These are phyloP conservation scores for Emydocephalus ijimae DNA, from an alignment of 2,113 vertebrate genomes.

Conservation along the genomic window DNA sequence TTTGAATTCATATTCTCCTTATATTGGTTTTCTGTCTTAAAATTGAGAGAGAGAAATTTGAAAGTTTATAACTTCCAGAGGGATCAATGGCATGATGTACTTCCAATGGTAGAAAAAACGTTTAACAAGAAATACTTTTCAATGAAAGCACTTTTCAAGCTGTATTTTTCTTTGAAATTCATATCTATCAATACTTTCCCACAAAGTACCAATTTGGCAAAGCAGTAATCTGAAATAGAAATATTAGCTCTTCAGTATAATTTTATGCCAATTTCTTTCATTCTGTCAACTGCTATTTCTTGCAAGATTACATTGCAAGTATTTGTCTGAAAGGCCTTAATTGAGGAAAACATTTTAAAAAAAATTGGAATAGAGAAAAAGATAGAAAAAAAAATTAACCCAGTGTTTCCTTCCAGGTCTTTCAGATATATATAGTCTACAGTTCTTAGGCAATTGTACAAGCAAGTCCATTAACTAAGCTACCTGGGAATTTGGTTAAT, in stretches of 20 bases:
- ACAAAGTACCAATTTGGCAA: neutral
- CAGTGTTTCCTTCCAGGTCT: neutral
- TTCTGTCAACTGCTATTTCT: neutral
- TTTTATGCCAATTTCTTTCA: neutral
- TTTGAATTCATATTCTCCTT: neutral
- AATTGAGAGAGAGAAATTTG: neutral
- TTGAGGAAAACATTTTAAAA: neutral
- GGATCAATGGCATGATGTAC: neutral
- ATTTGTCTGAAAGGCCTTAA: neutral
- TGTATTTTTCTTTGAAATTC: neutral
- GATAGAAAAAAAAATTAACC: neutral
- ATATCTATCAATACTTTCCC: neutral
- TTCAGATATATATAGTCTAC: neutral
- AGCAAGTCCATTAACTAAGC: neutral
- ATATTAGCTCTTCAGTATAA: neutral
- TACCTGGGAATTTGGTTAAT: neutral
- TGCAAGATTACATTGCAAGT: neutral
- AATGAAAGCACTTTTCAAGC: neutral
- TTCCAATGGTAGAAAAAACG: neutral
- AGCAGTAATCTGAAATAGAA: neutral
- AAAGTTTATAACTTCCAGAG: neutral
- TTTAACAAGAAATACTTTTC: neutral
- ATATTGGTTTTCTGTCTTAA: neutral
- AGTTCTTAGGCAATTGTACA: neutral
- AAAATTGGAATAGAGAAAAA: neutral